Evolutionary conservation across 2,888 invertebrate species (phyloP).

Genomic region (Eucera pruinosa): DNA sequence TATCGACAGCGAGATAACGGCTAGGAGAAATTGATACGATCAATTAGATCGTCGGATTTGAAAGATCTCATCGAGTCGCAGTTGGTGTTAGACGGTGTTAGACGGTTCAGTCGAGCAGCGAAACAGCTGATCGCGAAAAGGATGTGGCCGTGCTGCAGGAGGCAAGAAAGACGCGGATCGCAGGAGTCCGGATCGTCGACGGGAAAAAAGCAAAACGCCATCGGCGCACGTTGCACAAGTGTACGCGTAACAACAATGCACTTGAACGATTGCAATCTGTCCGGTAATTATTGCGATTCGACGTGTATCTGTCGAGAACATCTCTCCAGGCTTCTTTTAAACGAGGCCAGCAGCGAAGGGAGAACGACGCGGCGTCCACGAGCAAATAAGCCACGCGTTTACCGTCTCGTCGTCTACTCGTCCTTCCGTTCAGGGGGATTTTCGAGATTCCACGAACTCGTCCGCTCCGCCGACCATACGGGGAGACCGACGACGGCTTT

Average conservation of each 20-base stretch:
- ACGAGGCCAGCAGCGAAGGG: slow-evolving; percentile 52
- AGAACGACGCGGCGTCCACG: slow-evolving; percentile 7
- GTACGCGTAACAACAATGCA: slow-evolving; percentile 52
- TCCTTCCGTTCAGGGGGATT: slow-evolving; percentile 23
- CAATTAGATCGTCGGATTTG: background rate
- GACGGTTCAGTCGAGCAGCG: no score
- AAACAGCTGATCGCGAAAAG: no score
- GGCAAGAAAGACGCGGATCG: background rate
- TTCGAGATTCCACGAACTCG: slow-evolving; percentile 1
- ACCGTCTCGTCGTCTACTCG: slow-evolving; percentile 15
- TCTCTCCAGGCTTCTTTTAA: slow-evolving; percentile 27
- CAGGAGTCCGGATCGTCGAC: background rate
- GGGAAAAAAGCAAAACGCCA: slow-evolving; percentile 8
- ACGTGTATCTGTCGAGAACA: slow-evolving; percentile 41
- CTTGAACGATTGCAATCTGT: slow-evolving; percentile 49
- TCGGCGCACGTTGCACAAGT: slow-evolving; percentile 30
- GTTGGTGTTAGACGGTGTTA: no score
- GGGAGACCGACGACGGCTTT: no score
- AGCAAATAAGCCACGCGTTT: background rate
- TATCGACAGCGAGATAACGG: background rate
- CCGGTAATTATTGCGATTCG: slow-evolving; percentile 50
- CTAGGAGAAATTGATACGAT: background rate
- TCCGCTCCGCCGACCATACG: background rate
- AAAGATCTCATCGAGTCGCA: no score
- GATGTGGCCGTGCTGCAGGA: no score